Evolutionary conservation across 2,113 vertebrate genomes (phyloP), one percentile per base, ranked within the genome.

Genomic region (Crocuta crocuta): DNA sequence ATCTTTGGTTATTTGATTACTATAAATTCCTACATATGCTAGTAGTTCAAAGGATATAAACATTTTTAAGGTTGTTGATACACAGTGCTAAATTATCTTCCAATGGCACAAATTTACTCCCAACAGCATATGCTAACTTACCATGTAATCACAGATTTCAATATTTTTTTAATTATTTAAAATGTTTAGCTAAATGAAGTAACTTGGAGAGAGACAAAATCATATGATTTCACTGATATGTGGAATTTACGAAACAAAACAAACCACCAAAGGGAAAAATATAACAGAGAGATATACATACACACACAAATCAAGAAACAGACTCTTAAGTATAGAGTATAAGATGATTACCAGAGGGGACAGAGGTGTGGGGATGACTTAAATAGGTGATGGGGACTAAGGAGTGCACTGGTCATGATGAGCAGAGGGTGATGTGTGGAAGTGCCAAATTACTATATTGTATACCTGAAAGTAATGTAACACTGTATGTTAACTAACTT

Each of bases 41-140:
- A 93, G 17, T 63, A n/a, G 19, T 53, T 79, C 86, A 93, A 96
- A 96, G 61, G 10, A 87, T 66, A 53, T 28, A 24, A 96, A 74
- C 35, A 96, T 79, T 94, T 89, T 86, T 84, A 96, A 87, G 31
- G 58, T n/a, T 94, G 26, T 45, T 71, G n/a, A 66, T 50, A 50
- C 28, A 43, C 11, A 83, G 48, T 39, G 63, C 66, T 88, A 84
- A 96, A 33, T 95, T 76, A 89, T 83, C 43, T 95, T 94, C 43
- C 48, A 66, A 93, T 63, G 28, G 50, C 12, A 96, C 45, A 89
- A 33, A 96, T 82, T 95, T 81, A 97, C 17, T 91, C 61, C 43
- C 73, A 92, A 94, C 2, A 92, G 7, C 92, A 43, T 39, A 90
- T 86, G 23, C 23, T 89, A 55, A 28, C 63, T 76, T 85, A 92